Conservation (phyloP, 1,140 invertebrate genomes). For the Drosophila novamexicana region DNA sequence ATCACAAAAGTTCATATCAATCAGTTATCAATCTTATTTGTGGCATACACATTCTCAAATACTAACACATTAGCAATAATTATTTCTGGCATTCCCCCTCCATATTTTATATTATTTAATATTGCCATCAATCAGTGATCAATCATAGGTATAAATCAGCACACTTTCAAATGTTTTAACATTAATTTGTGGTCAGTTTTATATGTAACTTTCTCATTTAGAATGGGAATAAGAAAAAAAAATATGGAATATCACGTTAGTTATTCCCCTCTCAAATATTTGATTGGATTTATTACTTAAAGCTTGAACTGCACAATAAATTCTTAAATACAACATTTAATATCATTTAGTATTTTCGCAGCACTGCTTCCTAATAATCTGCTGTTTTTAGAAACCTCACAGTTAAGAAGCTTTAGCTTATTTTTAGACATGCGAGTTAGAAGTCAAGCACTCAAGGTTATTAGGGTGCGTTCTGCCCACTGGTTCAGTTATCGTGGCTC, state of each 20-base stretch:
- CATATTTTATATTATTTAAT: not conserved
- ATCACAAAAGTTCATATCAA: not conserved
- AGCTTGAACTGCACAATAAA: no score
- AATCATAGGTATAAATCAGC: not conserved
- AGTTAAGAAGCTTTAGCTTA: constrained; percentile 2
- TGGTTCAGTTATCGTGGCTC: not conserved
- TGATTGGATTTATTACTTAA: no score
- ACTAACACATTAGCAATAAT: not conserved
- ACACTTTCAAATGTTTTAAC: no score
- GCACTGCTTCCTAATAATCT: constrained; percentile 5
- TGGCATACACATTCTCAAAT: not conserved
- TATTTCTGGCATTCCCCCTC: not conserved
- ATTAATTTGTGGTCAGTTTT: no score
- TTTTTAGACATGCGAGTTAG: constrained; percentile 5
- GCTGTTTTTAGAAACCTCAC: not conserved
- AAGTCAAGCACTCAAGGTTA: constrained; percentile 22
- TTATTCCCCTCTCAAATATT: no score
- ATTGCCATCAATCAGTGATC: not conserved
- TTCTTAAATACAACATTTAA: no score
- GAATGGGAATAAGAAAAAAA: no score
- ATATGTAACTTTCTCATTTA: no score
- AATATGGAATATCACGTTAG: no score
- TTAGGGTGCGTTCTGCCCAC: constrained; percentile 9
- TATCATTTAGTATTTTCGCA: not conserved
- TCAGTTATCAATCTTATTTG: not conserved